phyloP scores from a whole-genome alignment of 2,888 invertebrate genomes.

The Ichneumon xanthorius region DNA sequence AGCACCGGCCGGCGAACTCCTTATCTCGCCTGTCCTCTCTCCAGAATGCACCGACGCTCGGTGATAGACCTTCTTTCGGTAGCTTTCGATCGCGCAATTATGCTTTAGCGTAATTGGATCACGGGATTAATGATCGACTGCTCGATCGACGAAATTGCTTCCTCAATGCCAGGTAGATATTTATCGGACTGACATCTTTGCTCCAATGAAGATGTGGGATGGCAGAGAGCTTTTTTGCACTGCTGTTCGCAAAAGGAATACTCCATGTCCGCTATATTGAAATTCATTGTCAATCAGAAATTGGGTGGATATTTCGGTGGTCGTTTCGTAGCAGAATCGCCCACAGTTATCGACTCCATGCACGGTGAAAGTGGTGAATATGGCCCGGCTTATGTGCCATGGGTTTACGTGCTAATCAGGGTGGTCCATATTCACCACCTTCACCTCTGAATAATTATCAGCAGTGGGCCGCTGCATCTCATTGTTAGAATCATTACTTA shows the following conservation, averaged over 20 bases:
- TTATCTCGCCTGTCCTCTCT: conserved; percentile 32
- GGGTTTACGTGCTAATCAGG: too few relatives aligned
- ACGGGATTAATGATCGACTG: conserved; percentile 60
- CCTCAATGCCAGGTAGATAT: conserved; percentile 22
- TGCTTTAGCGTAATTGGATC: conserved; percentile 68
- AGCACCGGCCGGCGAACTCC: conserved; percentile 6
- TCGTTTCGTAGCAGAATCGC: not conserved
- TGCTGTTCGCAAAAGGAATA: not conserved
- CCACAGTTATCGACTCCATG: not conserved
- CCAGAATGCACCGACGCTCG: conserved; percentile 32
- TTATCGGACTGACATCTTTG: conserved; percentile 18
- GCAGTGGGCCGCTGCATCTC: too few relatives aligned
- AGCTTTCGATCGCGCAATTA: conserved; percentile 55
- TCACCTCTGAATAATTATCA: too few relatives aligned
- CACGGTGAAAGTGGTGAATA: too few relatives aligned
- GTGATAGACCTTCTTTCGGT: conserved; percentile 24
- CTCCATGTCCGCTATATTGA: not conserved
- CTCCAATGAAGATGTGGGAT: not conserved
- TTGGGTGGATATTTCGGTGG: not conserved
- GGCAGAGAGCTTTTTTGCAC: not conserved
- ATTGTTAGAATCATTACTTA: too few relatives aligned
- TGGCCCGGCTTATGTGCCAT: too few relatives aligned
- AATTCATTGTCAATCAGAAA: not conserved
- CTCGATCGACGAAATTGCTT: conserved; percentile 37
- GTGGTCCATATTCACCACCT: too few relatives aligned